A percentile compares a stretch with the other conserved stretches of the same genome.
phyloP scores from a whole-genome alignment of 2,797 vertebrate species.

The Okamejei kenojei region DNA sequence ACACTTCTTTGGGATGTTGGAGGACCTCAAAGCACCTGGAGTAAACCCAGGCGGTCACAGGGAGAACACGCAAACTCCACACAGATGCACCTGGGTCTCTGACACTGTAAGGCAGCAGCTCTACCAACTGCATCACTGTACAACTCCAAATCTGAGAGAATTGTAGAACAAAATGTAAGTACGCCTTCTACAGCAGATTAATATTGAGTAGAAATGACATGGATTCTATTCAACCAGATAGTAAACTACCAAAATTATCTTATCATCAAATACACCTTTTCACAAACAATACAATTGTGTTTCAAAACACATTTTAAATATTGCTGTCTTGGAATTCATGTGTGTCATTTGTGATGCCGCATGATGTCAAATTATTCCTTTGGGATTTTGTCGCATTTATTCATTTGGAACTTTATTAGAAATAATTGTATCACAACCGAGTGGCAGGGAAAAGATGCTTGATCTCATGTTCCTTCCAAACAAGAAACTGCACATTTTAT shows the following conservation, averaged over 20 bases:
- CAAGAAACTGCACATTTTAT: background rate
- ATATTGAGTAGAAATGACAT: background rate
- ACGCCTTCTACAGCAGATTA: background rate
- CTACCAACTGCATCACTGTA: too few relatives aligned
- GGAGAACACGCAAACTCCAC: too few relatives aligned
- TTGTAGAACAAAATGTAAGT: background rate
- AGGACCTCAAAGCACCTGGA: too few relatives aligned
- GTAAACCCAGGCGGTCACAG: too few relatives aligned
- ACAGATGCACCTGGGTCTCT: too few relatives aligned
- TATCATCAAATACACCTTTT: background rate
- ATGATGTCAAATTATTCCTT: background rate
- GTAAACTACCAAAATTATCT: background rate
- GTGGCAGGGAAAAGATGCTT: background rate
- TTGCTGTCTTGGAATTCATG: background rate
- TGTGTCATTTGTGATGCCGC: background rate
- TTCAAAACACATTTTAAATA: constrained; percentile 2
- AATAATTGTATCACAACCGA: background rate
- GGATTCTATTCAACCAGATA: background rate
- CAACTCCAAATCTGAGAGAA: too few relatives aligned
- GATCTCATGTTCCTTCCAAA: background rate
- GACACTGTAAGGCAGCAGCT: too few relatives aligned
- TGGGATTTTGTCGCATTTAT: background rate
- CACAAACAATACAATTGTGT: background rate
- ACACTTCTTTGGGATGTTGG: too few relatives aligned
- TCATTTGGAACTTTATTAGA: background rate